Evolutionary conservation across 2,888 invertebrate species (phyloP).

Genomic region (Noctua janthina): DNA sequence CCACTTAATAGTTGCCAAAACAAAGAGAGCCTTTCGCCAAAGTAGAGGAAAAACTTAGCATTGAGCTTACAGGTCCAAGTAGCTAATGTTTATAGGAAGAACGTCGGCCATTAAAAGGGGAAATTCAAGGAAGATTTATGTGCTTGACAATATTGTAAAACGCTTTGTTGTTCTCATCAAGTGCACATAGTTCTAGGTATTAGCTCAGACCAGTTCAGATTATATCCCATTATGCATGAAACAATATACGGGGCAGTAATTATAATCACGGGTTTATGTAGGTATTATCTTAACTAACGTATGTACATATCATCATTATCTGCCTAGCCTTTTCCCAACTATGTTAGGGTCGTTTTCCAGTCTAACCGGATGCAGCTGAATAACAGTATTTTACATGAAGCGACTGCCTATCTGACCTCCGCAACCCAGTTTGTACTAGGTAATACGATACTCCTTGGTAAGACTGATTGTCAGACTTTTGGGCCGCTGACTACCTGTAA

Average conservation of each 20-base stretch:
- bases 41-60: constrained; percentile 56
- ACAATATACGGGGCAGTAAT: constrained; percentile 3
- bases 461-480: no score
- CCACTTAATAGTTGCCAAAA: constrained; percentile 65
- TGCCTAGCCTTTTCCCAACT: no score
- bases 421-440: no score
- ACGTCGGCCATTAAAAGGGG: constrained; percentile 35
- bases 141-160: constrained; percentile 17
- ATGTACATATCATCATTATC: no score
- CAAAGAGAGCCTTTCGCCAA: constrained; percentile 54
- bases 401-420: no score
- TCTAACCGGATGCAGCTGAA: no score
- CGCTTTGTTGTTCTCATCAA: constrained; percentile 6
- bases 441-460: no score
- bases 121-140: constrained; percentile 35
- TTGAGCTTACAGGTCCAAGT: constrained; percentile 50
- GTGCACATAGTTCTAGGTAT: neutral
- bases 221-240: constrained; percentile 3
- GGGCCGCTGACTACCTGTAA: no score
- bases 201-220: neutral
- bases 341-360: no score
- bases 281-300: constrained; percentile 10
- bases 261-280: constrained; percentile 12
- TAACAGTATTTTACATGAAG: no score
- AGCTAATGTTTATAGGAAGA: constrained; percentile 34